Base-by-base conservation (phyloP, 1,140 invertebrate genomes). In the Neoseiulus cucumeris region DNA sequence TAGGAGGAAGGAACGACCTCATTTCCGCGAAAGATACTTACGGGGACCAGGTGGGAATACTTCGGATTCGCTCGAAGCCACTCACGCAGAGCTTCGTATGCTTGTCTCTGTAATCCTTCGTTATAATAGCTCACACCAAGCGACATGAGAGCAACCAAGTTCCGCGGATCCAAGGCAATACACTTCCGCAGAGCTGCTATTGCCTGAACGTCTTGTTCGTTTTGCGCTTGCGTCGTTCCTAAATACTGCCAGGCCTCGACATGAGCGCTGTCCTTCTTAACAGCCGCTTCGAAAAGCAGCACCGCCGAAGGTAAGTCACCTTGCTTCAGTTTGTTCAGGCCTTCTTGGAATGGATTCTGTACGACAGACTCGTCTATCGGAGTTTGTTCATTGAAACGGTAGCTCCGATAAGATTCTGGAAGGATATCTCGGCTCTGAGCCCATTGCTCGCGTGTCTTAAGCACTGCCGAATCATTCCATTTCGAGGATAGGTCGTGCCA, bases 301-400 rank as follows among this genome's bases (percentile, higher is more conserved):
- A 97, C 92, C 28, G 95, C 94, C 70, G 89, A 89, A 18, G 92
- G 87, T 66, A 98, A 82, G 78, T 98, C 92, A 28, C 91, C 92
- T 68, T 82, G 81, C 72, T 83, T 80, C 64, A 96, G 75, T 72
- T 85, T 84, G 70, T 84, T 80, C 72, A 91, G 84, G 0, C 92
- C 94, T 71, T 89, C 85, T 74, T 86, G 84, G 66, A 95, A 82
- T 17, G 90, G 84, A 78, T 91, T 47, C n/a, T n/a, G n/a, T 25
- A 6, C 5, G 7, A 47, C 45, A 4, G 45, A 18, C 4, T 83
- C n/a, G 81, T 47, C 45, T 4, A 47, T 18, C 20, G 14, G 14
- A 14, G 20, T 45, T 66, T 73, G 69, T 7, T 28, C 67, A 22
- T 67, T 64, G 42, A 70, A 65, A 45, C 64, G 68, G 65, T 69